Percentiles rank a stretch among this genome's conserved stretches.
These are phyloP conservation scores for Silurus asotus DNA, from an alignment of 2,113 vertebrate species.

Conservation along the genomic window DNA sequence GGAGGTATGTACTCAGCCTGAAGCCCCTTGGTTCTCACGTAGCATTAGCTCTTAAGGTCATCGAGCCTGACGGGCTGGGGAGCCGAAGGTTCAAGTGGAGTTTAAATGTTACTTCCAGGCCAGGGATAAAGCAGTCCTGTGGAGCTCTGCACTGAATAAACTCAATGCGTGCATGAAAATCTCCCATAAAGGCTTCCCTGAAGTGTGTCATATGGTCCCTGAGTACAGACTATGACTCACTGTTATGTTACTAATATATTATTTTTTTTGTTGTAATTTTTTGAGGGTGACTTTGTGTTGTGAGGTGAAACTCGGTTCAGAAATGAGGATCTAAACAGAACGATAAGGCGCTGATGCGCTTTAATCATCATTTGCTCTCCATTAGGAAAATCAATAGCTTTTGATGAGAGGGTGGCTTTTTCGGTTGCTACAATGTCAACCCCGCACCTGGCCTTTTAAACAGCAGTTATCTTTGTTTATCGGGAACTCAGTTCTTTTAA, in stretches of 20 bases:
- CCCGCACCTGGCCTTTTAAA: slow-evolving; percentile 74
- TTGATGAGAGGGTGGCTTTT: slow-evolving; percentile 75
- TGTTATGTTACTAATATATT: slow-evolving; percentile 45
- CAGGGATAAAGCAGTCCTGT: slow-evolving; percentile 6
- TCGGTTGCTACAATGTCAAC: slow-evolving; percentile 74
- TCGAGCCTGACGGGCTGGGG: slow-evolving; percentile 63
- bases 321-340: slow-evolving; percentile 72
- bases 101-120: slow-evolving; percentile 65
- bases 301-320: slow-evolving; percentile 70
- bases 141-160: neutral
- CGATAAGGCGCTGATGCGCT: slow-evolving; percentile 77
- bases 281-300: slow-evolving; percentile 72
- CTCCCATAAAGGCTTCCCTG: slow-evolving; percentile 9
- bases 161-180: neutral
- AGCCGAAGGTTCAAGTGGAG: slow-evolving; percentile 64
- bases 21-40: slow-evolving; percentile 64
- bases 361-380: slow-evolving; percentile 77
- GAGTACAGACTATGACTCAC: neutral
- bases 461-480: slow-evolving; percentile 66
- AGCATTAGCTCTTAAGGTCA: slow-evolving; percentile 71
- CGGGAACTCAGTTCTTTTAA: slow-evolving; percentile 67
- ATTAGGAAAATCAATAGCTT: slow-evolving; percentile 79
- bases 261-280: slow-evolving; percentile 21
- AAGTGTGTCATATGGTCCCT: neutral
- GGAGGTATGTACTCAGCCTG: slow-evolving; percentile 61